Evolutionary conservation across 2,888 invertebrate genomes (phyloP), one percentile per base, ranked within the genome.

Genomic region (Cynaeus angustus): DNA sequence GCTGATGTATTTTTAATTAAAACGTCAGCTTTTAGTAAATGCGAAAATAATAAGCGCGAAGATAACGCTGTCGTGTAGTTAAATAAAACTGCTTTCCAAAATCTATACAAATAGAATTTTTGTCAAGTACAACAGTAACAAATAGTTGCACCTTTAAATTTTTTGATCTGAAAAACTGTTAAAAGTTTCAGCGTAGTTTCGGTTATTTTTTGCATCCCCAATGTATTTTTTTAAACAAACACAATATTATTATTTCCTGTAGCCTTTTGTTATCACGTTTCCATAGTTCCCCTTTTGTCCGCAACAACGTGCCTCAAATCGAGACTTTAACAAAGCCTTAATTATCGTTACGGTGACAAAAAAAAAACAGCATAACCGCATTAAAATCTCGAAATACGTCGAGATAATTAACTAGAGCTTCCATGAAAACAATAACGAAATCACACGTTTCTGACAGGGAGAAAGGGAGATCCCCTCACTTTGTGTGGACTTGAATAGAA

Each of bases 171-270:
- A n/a, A 33, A n/a, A n/a, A n/a, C n/a, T n/a, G n/a, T n/a, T n/a
- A n/a, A n/a, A n/a, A n/a, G n/a, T n/a, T n/a, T n/a, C n/a, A n/a
- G n/a, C n/a, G n/a, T n/a, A n/a, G n/a, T n/a, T n/a, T n/a, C n/a
- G 21, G 21, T 21, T 21, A 3, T 21, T 37, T 37, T 37, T 37
- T 37, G 37, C 37, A 37, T 4, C 2, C 45, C 37, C 3, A 37
- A 1, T 41, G 3, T 10, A 6, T 41, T 41, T 12, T 33, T 33
- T n/a, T 30, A n/a, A 50, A 50, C 28, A 50, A 50, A 50, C 48
- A 50, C 50, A 50, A 50, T 50, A 30, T 30, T 50, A 50, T 50
- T 50, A 50, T 50, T 50, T 30, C 50, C 50, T 13, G 6, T 12
- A 7, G 16, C 7, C 8, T 28, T 28, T 50, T 50, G 50, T 50